Base-by-base conservation (phyloP, 2,797 vertebrate genomes). In the Hyperoplus lanceolatus region DNA sequence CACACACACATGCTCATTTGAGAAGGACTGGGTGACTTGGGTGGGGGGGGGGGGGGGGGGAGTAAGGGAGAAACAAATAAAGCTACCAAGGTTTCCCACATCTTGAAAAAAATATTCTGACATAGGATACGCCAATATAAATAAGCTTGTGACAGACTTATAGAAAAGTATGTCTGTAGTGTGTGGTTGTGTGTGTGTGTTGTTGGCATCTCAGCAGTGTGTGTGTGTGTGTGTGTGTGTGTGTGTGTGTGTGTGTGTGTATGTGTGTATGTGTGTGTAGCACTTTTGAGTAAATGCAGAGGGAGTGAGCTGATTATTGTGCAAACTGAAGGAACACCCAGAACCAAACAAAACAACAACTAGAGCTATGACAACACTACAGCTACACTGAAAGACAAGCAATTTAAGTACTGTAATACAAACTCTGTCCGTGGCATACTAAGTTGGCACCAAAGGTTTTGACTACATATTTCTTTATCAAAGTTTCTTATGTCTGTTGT, bases 81-180 rank as follows among this genome's bases (percentile, higher is more conserved):
- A 77, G 73, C 61, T 48, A 59, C 43, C 10, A 8, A 86, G 41
- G 70, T 82, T 87, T 79, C 87, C 82, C 86, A 87, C 83, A 85
- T 85, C 73, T 83, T 38, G 61, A 79, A 70, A 75, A 59, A 79
- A 69, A 77, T 14, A 73, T 53, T 68, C 70, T 4, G 77, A 75
- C 51, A 71, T 73, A 75, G 51, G 29, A 78, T 8, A 45, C 51
- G 73, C 79, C 72, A 72, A 83, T 77, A 57, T 61, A 77, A 89
- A 82, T 58, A 53, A 3, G 15, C 54, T 64, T 9, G 15, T 43
- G 70, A 77, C 66, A 80, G 72, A 80, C 62, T 43, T 43, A 1
- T 36, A 57, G 11, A 51, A 6, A 63, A 58, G 39, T 10, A 39
- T 41, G 59, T 77, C 42, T 71, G 68, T 6, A 9, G 4, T n/a